phyloP scores from a whole-genome alignment of 2,888 invertebrate genomes.

The Synergus laeviventris region DNA sequence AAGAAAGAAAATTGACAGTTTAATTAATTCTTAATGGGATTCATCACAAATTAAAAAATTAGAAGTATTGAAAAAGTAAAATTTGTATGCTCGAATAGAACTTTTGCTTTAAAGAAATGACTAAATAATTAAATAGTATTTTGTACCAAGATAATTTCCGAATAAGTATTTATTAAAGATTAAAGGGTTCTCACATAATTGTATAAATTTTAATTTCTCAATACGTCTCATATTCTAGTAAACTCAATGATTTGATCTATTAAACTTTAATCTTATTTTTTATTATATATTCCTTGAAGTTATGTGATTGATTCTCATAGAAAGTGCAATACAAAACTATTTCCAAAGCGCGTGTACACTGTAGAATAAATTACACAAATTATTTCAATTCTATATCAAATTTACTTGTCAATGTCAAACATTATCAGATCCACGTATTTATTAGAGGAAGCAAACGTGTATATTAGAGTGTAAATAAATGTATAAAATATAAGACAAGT shows the following conservation, averaged over 20 bases:
- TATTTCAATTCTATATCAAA: not conserved
- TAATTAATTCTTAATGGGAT: no score
- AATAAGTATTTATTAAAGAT: not conserved
- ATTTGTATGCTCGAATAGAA: not conserved
- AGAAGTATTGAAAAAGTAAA: not conserved
- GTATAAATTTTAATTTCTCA: not conserved
- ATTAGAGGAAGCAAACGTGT: constrained; percentile 61
- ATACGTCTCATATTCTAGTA: not conserved
- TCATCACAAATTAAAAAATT: no score
- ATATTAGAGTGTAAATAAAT: constrained; percentile 75
- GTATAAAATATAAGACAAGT: constrained; percentile 64
- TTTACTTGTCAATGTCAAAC: constrained; percentile 41
- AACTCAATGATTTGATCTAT: not conserved
- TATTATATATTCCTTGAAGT: not conserved
- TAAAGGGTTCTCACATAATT: not conserved
- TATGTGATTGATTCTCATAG: not conserved
- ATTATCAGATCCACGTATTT: constrained; percentile 51
- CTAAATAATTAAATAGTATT: not conserved
- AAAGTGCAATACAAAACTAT: constrained; percentile 17
- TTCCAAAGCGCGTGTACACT: constrained; percentile 19
- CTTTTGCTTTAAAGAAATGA: not conserved
- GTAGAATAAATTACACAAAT: constrained; percentile 19
- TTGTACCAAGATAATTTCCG: not conserved
- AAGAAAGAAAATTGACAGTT: no score
- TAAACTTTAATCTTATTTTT: not conserved